Percentiles rank a stretch among this genome's conserved stretches.
These are phyloP conservation scores for Ochlodes sylvanus DNA, from an alignment of 2,888 invertebrate genomes.

Conservation along the genomic window DNA sequence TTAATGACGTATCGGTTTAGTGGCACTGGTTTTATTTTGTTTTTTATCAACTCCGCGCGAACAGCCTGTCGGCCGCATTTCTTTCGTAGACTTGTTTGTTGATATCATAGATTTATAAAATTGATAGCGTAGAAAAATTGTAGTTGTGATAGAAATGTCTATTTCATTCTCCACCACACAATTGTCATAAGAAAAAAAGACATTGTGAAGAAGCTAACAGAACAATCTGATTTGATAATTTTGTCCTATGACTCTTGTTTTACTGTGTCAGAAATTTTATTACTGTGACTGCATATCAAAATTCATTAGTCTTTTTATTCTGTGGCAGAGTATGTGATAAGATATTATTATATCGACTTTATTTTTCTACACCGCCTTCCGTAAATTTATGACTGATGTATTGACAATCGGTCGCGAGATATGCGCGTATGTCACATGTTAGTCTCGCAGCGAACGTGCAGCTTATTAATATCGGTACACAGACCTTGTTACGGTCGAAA, in stretches of 20 bases:
- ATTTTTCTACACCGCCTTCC: neutral
- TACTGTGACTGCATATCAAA: neutral
- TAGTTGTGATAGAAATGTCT: neutral
- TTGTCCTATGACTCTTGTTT: neutral
- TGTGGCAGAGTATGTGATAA: neutral
- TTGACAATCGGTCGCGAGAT: neutral
- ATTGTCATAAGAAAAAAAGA: neutral
- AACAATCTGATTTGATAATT: neutral
- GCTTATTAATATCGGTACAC: neutral
- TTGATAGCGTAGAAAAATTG: neutral
- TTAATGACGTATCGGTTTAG: too few species aligned
- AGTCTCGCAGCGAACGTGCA: neutral
- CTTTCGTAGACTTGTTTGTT: neutral
- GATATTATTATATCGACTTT: neutral
- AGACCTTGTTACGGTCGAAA: conserved; percentile 5
- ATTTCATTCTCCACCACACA: neutral
- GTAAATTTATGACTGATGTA: neutral
- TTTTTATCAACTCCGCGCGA: too few species aligned
- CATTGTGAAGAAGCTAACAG: neutral
- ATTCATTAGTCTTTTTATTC: neutral
- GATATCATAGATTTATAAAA: neutral
- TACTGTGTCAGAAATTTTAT: neutral
- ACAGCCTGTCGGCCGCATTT: too few species aligned
- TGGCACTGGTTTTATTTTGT: too few species aligned
- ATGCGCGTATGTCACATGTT: neutral